Evolutionary conservation across 2,113 vertebrate genomes (phyloP), one percentile per base, ranked within the genome.

Genomic region (Oreochromis aureus): DNA sequence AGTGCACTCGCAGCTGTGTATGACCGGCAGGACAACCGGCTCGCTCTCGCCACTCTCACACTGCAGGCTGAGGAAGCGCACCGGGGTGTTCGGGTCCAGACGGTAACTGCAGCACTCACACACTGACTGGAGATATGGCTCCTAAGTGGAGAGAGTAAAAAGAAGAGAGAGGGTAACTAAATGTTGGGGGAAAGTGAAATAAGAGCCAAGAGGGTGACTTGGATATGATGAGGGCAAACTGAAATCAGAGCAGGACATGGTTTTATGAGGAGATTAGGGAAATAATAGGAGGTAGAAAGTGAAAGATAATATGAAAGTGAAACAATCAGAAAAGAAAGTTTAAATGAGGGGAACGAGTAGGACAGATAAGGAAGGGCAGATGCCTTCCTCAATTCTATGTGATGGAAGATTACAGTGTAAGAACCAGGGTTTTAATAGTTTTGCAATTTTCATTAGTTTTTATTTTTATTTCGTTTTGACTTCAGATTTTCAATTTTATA

Each of bases 21-120:
- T 98, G 93, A 97, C 88, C 0, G 97, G 98, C 44, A 98, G 95
- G 19, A 98, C 97, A 6, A 97, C 97, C 0, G 97, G 97, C 91
- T 98, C 97, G 0, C 71, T 93, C 61, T 93, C 94, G 2, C 97
- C 97, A 0, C 90, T 96, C 0, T 91, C 93, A 36, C 98, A 98
- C 27, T 24, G 95, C 85, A 98, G 94, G 89, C 91, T 97, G 86
- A 98, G 96, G 95, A 98, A 96, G 6, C 93, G 96, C 6, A 98
- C 98, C 0, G 98, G 98, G 54, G 80, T 96, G 83, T 95, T 89
- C 0, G 97, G 97, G 93, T 98, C 97, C 89, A 98, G 92, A 4
- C 94, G 96, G 94, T 98, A 98, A 84, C 97, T 98, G 54, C 98
- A 98, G 95, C 98, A 98, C 79, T 97, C 97, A 1, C 98, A 98